phyloP scores from a whole-genome alignment of 2,113 vertebrate species.

The Trematocara zebra region DNA sequence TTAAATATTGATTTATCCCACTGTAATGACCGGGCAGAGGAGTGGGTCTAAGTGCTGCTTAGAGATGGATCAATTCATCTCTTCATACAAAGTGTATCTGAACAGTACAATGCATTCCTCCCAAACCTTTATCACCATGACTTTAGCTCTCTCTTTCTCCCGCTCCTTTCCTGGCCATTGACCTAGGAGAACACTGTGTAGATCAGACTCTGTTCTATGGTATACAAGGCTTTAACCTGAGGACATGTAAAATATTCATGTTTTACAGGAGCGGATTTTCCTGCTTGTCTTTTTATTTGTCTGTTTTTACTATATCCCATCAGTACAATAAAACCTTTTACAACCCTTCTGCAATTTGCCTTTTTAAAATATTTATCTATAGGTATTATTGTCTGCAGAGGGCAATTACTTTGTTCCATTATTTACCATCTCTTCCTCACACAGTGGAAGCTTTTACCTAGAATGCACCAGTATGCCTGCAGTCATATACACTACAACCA shows the following conservation, averaged over 20 bases:
- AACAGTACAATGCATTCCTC: slow-evolving; percentile 68
- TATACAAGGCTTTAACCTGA: slow-evolving; percentile 57
- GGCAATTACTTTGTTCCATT: slow-evolving; percentile 75
- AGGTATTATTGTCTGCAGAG: slow-evolving; percentile 71
- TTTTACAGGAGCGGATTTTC: slow-evolving; percentile 33
- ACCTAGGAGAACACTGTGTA: slow-evolving; percentile 30
- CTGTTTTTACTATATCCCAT: slow-evolving; percentile 61
- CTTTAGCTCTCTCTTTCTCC: neutral
- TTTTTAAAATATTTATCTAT: slow-evolving; percentile 76
- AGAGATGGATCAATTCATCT: slow-evolving; percentile 82
- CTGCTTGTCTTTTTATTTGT: slow-evolving; percentile 64
- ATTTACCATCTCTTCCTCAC: slow-evolving; percentile 62
- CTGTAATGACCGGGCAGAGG: slow-evolving; percentile 75
- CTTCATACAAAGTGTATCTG: slow-evolving; percentile 77
- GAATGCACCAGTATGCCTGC: slow-evolving; percentile 21
- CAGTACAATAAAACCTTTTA: slow-evolving; percentile 73
- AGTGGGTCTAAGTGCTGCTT: slow-evolving; percentile 83
- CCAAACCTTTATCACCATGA: slow-evolving; percentile 40
- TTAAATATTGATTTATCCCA: slow-evolving; percentile 91
- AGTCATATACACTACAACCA: slow-evolving; percentile 40
- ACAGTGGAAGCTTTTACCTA: slow-evolving; percentile 59
- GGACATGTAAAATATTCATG: slow-evolving; percentile 74
- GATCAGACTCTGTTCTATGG: slow-evolving; percentile 30
- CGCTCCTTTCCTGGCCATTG: neutral
- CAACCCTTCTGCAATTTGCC: slow-evolving; percentile 61